Evolutionary conservation across 2,888 invertebrate species (phyloP).

Genomic region (Girardia tigrina): DNA sequence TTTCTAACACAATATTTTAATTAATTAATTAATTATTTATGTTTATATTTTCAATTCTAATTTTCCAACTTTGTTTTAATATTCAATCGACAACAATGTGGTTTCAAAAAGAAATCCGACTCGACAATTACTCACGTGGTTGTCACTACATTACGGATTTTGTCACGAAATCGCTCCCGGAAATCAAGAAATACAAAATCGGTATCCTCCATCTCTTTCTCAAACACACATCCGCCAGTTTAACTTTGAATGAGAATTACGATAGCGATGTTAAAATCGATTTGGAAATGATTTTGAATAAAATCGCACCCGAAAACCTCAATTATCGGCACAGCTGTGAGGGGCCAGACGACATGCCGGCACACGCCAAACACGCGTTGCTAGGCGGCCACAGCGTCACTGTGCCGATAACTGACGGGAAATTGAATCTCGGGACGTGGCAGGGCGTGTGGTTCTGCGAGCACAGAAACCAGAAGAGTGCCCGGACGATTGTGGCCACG

Average conservation of each 20-base stretch:
- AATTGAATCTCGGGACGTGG: conserved; percentile 85
- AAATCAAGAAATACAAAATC: background rate
- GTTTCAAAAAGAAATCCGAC: background rate
- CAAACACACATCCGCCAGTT: background rate
- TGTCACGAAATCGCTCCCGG: background rate
- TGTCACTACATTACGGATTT: background rate
- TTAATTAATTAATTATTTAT: no score
- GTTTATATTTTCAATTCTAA: no score
- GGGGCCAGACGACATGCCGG: conserved; percentile 97
- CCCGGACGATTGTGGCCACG: background rate
- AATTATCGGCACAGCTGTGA: conserved; percentile 90
- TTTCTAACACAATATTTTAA: no score
- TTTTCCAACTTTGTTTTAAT: no score
- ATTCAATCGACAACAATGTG: no score
- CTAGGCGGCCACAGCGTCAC: conserved; percentile 80
- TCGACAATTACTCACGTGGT: background rate
- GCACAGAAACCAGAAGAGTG: conserved; percentile 62
- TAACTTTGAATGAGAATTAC: conserved; percentile 9
- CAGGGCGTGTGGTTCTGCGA: conserved; percentile 96
- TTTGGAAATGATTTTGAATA: background rate
- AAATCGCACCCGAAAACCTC: conserved; percentile 57
- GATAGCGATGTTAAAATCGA: conserved; percentile 5
- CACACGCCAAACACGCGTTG: conserved; percentile 79
- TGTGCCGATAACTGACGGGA: conserved; percentile 86
- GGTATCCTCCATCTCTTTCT: background rate